phyloP scores from a whole-genome alignment of 2,888 invertebrate genomes.

The Acrobasis consociella region DNA sequence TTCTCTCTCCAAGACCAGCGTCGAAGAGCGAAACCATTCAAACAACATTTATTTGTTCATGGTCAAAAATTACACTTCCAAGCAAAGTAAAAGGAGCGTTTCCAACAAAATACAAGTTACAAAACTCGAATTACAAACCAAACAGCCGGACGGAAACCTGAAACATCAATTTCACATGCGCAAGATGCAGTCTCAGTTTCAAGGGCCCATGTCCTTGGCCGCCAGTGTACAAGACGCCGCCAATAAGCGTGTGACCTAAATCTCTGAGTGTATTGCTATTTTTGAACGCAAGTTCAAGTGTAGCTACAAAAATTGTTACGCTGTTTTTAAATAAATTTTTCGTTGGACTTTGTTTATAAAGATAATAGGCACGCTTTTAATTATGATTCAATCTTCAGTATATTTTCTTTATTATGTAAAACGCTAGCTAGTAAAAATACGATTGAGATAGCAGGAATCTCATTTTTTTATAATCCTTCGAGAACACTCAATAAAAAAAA shows the following conservation, averaged over 20 bases:
- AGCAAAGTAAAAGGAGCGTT: neutral
- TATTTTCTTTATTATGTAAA: too few relatives aligned
- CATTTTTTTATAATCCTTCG: too few relatives aligned
- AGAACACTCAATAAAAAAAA: too few relatives aligned
- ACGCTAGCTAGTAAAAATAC: too few relatives aligned
- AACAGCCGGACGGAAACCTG: constrained; percentile 28
- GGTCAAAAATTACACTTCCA: neutral
- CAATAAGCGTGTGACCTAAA: constrained; percentile 77
- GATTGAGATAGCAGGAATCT: too few relatives aligned
- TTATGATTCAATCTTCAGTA: too few relatives aligned
- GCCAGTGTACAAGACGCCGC: constrained; percentile 50
- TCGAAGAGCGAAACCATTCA: too few relatives aligned
- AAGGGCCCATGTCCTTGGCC: constrained; percentile 61
- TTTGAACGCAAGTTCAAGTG: constrained; percentile 71
- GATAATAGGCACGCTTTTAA: too few relatives aligned
- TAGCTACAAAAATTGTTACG: constrained; percentile 27
- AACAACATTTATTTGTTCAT: neutral
- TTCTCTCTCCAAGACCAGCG: too few relatives aligned
- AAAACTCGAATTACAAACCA: constrained; percentile 15
- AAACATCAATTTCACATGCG: constrained; percentile 34
- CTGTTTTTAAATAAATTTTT: neutral
- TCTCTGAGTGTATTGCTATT: constrained; percentile 62
- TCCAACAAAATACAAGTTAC: constrained; percentile 10
- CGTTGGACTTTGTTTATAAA: neutral
- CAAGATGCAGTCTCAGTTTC: constrained; percentile 31